A percentile compares a stretch with the other conserved stretches of the same genome.
Evolutionary conservation across 37 sponge, comb jelly and placozoan species (phyloP).

Genomic region (Crambe crambe): DNA sequence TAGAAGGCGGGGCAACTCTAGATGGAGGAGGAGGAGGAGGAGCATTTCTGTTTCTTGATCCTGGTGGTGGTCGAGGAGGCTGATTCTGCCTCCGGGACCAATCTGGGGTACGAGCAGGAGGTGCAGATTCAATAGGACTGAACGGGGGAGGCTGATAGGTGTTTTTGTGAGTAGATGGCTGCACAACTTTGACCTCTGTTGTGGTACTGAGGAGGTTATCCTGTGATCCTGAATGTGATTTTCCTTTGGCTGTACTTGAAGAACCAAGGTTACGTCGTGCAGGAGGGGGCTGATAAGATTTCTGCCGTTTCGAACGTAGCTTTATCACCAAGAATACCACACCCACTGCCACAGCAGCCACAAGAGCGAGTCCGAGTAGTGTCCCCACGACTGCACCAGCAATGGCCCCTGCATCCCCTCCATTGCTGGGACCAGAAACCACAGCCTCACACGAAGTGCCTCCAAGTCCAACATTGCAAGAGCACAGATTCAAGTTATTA

Average conservation of each 20-base stretch:
- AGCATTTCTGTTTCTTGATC: neutral
- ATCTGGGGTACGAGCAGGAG: neutral
- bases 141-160: neutral
- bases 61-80: neutral
- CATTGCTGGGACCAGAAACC: neutral
- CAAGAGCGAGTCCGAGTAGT: conserved; percentile 15
- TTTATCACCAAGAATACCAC: conserved; percentile 10
- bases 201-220: neutral
- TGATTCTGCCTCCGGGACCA: neutral
- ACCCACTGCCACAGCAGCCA: conserved; percentile 3
- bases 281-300: neutral
- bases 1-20: conserved; percentile 4
- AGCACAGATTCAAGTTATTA: conserved; percentile 50
- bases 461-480: conserved; percentile 46
- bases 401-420: neutral
- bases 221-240: neutral
- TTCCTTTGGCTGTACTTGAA: neutral
- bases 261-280: neutral
- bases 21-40: conserved; percentile 1
- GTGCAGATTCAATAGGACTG: neutral
- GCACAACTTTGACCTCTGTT: conserved; percentile 10
- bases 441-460: conserved; percentile 28
- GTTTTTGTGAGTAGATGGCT: neutral
- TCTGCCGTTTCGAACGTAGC: neutral
- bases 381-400: conserved; percentile 30